These are phyloP conservation scores for Melopsittacus undulatus DNA, from an alignment of 2,797 vertebrate genomes.

Conservation along the genomic window DNA sequence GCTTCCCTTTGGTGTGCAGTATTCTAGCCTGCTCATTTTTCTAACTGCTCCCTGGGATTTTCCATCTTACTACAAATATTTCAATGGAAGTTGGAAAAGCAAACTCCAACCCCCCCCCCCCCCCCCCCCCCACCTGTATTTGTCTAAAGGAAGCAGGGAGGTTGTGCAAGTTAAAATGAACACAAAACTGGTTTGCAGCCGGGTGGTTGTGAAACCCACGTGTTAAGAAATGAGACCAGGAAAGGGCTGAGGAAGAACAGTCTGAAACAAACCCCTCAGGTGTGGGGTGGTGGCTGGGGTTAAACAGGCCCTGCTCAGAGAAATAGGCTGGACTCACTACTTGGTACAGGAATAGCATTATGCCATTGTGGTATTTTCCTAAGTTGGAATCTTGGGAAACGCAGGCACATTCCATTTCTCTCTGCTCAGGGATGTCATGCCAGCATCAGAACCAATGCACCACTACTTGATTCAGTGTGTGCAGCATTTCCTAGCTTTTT, in stretches of 20 bases:
- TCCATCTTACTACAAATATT: not conserved
- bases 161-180: constrained; percentile 19
- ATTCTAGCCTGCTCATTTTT: not conserved
- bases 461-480: not conserved
- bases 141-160: not conserved
- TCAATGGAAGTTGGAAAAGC: not conserved
- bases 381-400: not conserved
- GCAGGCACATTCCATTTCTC: accelerated
- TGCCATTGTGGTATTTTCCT: not conserved
- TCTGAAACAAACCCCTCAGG: not conserved
- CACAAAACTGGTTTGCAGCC: not conserved
- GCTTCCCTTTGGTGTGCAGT: not conserved
- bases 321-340: not conserved
- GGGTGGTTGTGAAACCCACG: not conserved
- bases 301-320: not conserved
- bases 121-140: not conserved
- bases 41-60: not conserved
- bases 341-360: not conserved
- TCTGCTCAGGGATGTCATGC: not conserved
- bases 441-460: not conserved
- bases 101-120: not conserved
- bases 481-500: not conserved
- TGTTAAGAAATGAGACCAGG: not conserved
- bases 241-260: not conserved
- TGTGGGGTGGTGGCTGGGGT: not conserved